phyloP scores from a whole-genome alignment of 2,888 invertebrate genomes.

The Acronicta alni region DNA sequence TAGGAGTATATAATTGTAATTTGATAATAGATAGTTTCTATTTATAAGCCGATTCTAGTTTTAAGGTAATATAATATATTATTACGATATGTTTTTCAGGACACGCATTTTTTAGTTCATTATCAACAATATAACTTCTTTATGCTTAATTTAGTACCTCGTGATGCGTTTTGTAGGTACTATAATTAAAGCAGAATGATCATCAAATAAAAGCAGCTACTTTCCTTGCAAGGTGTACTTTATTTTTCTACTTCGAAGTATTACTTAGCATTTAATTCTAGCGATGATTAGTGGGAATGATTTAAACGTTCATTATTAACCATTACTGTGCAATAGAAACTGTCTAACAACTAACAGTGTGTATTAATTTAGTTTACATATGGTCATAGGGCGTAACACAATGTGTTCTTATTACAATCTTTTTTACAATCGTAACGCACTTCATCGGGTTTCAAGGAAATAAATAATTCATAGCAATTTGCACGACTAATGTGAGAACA shows the following conservation, averaged over 20 bases:
- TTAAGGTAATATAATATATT: conserved; percentile 11
- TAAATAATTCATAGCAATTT: conserved; percentile 80
- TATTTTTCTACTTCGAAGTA: conserved; percentile 41
- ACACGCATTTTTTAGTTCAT: conserved; percentile 22
- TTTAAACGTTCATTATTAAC: conserved; percentile 55
- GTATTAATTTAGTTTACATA: conserved; percentile 66
- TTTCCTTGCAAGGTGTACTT: conserved; percentile 38
- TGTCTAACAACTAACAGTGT: conserved; percentile 53
- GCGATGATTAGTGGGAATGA: conserved; percentile 49
- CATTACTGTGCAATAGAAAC: conserved; percentile 57
- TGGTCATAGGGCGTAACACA: conserved; percentile 69
- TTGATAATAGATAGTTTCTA: not conserved
- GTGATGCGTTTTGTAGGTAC: conserved; percentile 38
- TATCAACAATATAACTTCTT: conserved; percentile 32
- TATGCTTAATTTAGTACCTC: conserved; percentile 40
- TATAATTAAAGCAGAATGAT: conserved; percentile 44
- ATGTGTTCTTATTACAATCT: conserved; percentile 62
- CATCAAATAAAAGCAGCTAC: conserved; percentile 41
- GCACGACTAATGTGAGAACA: conserved; percentile 81
- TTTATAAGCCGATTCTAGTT: not conserved
- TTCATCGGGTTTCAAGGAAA: conserved; percentile 71
- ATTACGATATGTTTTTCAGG: conserved; percentile 13
- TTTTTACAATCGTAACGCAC: conserved; percentile 69
- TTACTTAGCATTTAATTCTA: conserved; percentile 49
- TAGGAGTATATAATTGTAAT: too few relatives aligned